phyloP scores from a whole-genome alignment of 2,888 invertebrate genomes.

The Hydroisotoma schaefferi region DNA sequence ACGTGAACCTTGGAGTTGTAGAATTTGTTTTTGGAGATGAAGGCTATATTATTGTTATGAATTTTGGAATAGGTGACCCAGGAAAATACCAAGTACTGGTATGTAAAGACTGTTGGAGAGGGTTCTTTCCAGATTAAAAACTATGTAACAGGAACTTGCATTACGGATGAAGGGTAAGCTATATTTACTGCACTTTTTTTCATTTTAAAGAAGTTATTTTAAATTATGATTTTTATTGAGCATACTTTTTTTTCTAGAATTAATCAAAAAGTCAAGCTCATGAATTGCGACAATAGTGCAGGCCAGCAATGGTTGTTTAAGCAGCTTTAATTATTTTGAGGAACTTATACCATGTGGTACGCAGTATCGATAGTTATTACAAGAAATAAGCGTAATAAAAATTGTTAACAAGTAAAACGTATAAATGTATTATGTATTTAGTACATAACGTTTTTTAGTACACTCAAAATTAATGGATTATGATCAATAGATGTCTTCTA shows the following conservation, averaged over 20 bases:
- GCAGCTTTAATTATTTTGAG: too few relatives aligned
- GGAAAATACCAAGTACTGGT: constrained; percentile 25
- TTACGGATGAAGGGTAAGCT: constrained; percentile 26
- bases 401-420: too few relatives aligned
- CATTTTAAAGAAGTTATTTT: neutral
- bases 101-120: constrained; percentile 22
- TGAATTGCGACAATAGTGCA: constrained; percentile 22
- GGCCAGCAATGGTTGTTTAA: constrained; percentile 29
- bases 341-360: too few relatives aligned
- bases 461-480: too few relatives aligned
- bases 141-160: constrained; percentile 17
- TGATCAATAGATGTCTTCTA: too few relatives aligned
- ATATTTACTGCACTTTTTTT: neutral
- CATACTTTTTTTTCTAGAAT: constrained; percentile 10
- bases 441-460: too few relatives aligned
- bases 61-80: neutral
- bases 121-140: constrained; percentile 22
- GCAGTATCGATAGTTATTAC: too few relatives aligned
- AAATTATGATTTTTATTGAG: constrained; percentile 11
- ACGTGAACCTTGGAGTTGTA: too few relatives aligned
- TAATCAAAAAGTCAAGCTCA: constrained; percentile 18
- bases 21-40: too few relatives aligned
- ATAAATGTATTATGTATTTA: too few relatives aligned
- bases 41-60: neutral
- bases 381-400: too few relatives aligned